Evolutionary conservation across 1,140 invertebrate species (phyloP).

Genomic region (Drosophila insularis): DNA sequence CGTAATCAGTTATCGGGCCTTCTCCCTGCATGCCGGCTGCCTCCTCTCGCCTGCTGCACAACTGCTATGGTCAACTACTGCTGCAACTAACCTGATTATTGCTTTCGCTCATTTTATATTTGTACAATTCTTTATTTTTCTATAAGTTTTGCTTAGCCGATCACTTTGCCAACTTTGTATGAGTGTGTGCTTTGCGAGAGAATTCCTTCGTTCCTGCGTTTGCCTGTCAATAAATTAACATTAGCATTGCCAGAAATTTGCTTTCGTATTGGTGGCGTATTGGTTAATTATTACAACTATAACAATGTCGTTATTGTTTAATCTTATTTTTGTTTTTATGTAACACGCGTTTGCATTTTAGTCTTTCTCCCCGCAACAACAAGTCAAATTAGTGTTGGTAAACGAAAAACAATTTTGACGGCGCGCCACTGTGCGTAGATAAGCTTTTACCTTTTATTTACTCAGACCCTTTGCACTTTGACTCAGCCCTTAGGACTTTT

Average conservation of each 20-base stretch:
- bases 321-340: slow-evolving; percentile 28
- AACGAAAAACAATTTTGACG: too few species aligned
- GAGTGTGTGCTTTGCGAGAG: not conserved
- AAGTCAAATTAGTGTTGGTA: not conserved
- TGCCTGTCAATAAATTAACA: not conserved
- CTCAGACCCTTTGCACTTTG: too few species aligned
- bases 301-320: slow-evolving; percentile 7
- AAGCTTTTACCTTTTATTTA: too few species aligned
- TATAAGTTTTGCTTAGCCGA: slow-evolving; percentile 25
- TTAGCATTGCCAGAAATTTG: not conserved
- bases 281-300: not conserved
- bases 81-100: slow-evolving; percentile 75
- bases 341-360: slow-evolving; percentile 28
- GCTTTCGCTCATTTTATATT: slow-evolving; percentile 69
- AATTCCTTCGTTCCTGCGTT: not conserved
- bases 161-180: slow-evolving; percentile 2
- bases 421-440: too few species aligned
- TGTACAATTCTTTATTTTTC: slow-evolving; percentile 34
- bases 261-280: not conserved
- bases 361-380: not conserved
- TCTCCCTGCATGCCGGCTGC: not conserved
- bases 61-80: slow-evolving; percentile 27
- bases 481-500: too few species aligned
- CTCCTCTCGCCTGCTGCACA: not conserved
- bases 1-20: slow-evolving; percentile 1